phyloP scores from a whole-genome alignment of 2,797 vertebrate species.

The Phoebastria nigripes region DNA sequence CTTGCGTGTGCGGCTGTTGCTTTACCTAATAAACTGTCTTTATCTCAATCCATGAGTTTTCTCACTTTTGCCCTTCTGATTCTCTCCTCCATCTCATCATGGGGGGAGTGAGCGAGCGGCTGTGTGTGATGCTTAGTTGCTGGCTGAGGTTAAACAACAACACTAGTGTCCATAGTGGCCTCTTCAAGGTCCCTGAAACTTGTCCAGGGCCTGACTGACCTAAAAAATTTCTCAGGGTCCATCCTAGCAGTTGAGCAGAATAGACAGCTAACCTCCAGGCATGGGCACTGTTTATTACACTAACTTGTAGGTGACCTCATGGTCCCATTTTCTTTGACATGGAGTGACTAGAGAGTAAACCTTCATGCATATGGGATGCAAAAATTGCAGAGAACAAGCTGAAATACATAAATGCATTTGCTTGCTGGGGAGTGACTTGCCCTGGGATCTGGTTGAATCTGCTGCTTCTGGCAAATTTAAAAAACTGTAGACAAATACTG shows the following conservation, averaged over 20 bases:
- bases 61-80: too few species aligned
- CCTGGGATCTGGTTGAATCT: neutral
- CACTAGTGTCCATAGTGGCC: neutral
- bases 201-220: neutral
- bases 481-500: neutral
- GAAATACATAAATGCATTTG: neutral
- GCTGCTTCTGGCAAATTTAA: neutral
- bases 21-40: too few species aligned
- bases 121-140: too few species aligned
- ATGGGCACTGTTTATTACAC: neutral
- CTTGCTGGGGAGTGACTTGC: neutral
- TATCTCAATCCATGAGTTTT: too few species aligned
- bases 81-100: too few species aligned
- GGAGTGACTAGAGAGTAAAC: neutral
- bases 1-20: too few species aligned
- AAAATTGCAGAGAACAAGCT: neutral
- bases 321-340: neutral
- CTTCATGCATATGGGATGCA: neutral
- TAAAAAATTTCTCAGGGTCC: neutral
- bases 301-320: neutral
- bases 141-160: too few species aligned
- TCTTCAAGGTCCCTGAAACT: neutral
- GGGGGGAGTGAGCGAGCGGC: too few species aligned
- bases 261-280: neutral
- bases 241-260: neutral